Evolutionary conservation across 1,140 invertebrate species (phyloP).

Genomic region (Drosophila navojoa): DNA sequence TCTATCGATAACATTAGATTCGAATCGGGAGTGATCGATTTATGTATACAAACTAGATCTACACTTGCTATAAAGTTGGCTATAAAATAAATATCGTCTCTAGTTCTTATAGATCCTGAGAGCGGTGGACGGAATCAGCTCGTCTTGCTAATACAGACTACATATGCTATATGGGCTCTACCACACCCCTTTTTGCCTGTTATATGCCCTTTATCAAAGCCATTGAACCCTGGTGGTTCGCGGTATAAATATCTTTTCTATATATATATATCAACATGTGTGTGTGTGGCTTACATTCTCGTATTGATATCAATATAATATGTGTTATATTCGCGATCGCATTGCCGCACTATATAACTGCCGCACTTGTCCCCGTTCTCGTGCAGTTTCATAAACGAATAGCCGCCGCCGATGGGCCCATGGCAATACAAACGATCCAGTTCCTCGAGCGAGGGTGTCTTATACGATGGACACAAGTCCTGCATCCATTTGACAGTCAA

Average conservation of each 20-base stretch:
- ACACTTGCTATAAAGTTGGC: too few species aligned
- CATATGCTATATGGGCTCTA: too few species aligned
- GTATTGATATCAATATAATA: constrained; percentile 92
- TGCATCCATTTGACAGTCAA: constrained; percentile 95
- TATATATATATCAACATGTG: neutral
- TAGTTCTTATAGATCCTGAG: too few species aligned
- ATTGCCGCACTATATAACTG: constrained; percentile 92
- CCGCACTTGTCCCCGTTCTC: constrained; percentile 90
- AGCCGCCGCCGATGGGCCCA: constrained; percentile 93
- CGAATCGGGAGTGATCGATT: too few species aligned
- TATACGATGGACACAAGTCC: constrained; percentile 92
- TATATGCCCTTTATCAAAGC: too few species aligned
- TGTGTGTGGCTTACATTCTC: constrained; percentile 84
- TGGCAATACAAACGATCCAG: constrained; percentile 92
- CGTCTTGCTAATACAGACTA: too few species aligned
- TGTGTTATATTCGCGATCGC: constrained; percentile 90
- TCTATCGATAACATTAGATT: too few species aligned
- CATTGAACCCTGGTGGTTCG: too few species aligned
- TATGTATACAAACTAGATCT: too few species aligned
- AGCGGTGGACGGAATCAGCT: too few species aligned
- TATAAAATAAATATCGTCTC: too few species aligned
- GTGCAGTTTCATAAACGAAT: constrained; percentile 92
- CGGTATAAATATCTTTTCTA: neutral
- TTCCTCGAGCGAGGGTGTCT: constrained; percentile 90
- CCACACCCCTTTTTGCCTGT: too few species aligned